Percentiles rank a stretch among this genome's conserved stretches.
Conservation (phyloP, 2,797 vertebrate species). For the Falco novaeseelandiae region DNA sequence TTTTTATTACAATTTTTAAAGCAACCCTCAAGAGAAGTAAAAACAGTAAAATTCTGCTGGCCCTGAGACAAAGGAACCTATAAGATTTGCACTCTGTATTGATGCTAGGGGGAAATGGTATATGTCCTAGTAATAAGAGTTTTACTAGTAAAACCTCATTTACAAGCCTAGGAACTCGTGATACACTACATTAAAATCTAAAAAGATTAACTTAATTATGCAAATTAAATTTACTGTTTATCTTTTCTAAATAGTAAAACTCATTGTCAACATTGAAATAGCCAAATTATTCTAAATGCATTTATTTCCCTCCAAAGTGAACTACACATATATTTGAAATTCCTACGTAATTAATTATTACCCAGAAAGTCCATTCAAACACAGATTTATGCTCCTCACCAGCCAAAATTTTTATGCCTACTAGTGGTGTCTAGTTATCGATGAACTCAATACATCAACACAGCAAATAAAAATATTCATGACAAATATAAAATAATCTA, state of each 20-base stretch:
- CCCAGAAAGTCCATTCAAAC: neutral
- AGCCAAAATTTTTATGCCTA: neutral
- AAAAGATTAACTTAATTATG: conserved; percentile 72
- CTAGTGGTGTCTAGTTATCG: neutral
- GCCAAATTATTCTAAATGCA: conserved; percentile 26
- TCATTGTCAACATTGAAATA: conserved; percentile 52
- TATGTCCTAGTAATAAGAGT: conserved; percentile 56
- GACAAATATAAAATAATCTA: too few relatives aligned
- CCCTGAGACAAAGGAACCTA: conserved; percentile 46
- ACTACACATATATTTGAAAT: conserved; percentile 12
- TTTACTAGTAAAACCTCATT: conserved; percentile 71
- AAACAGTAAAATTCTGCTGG: conserved; percentile 40
- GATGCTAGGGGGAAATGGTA: conserved; percentile 42
- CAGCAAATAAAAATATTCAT: neutral
- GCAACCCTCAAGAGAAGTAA: conserved; percentile 58
- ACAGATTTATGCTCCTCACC: neutral
- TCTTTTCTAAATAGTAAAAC: conserved; percentile 67
- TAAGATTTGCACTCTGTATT: conserved; percentile 29
- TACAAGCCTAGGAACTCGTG: conserved; percentile 47
- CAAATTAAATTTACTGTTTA: conserved; percentile 69
- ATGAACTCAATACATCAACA: neutral
- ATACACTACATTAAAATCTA: conserved; percentile 66
- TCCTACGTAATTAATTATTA: neutral
- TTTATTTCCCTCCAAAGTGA: conserved; percentile 30
- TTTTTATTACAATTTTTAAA: conserved; percentile 75